A percentile compares a stretch with the other conserved stretches of the same genome.
Evolutionary conservation across 2,113 vertebrate genomes (phyloP).

Genomic region (Bostrychus sinensis): DNA sequence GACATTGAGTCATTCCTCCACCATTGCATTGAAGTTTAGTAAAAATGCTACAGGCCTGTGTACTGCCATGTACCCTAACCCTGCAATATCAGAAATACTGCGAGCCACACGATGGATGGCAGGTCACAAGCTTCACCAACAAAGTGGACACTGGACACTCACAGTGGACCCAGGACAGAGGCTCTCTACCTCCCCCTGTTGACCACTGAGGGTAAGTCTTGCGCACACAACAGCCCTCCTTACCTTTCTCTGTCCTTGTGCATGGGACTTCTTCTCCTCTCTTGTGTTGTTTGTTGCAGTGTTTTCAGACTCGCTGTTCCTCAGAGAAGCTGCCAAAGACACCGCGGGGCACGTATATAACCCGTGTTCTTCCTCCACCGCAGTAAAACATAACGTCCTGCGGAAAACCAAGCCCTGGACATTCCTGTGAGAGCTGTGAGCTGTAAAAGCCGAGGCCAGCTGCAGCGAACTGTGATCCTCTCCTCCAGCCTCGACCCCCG

Average conservation of each 20-base stretch:
- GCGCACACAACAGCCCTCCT: background rate
- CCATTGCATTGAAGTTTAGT: too few species aligned
- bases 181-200: conserved; percentile 5
- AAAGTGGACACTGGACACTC: too few species aligned
- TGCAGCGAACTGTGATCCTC: background rate
- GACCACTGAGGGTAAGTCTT: background rate
- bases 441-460: background rate
- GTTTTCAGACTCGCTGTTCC: background rate
- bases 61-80: too few species aligned
- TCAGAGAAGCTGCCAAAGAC: background rate
- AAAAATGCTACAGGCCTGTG: too few species aligned
- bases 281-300: background rate
- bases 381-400: background rate
- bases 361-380: background rate
- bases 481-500: background rate
- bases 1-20: too few species aligned
- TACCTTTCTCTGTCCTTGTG: conserved; percentile 1
- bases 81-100: background rate
- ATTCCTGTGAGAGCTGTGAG: background rate
- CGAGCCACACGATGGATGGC: background rate
- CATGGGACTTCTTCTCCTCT: background rate
- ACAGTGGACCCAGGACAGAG: too few species aligned
- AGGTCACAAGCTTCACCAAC: background rate
- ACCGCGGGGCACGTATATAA: background rate
- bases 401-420: background rate